Conservation (phyloP, 2,113 vertebrate genomes). For the Riparia riparia region DNA sequence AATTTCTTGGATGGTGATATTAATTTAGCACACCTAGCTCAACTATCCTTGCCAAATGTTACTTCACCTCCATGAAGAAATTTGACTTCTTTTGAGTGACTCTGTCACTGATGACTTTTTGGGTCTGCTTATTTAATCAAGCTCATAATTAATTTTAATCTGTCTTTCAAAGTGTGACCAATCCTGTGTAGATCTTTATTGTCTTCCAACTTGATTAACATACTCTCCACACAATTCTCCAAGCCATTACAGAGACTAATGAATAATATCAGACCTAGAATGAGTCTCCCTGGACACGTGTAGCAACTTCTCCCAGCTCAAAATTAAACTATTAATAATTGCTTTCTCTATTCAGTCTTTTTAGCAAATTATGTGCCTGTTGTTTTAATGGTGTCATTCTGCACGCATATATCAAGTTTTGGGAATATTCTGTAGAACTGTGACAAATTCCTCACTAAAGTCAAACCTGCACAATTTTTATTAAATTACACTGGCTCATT, state of each 20-base stretch:
- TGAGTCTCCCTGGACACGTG: conserved; percentile 41
- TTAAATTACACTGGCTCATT: background rate
- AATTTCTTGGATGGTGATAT: background rate
- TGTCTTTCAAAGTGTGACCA: conserved; percentile 48
- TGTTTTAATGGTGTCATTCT: conserved; percentile 29
- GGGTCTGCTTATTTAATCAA: conserved; percentile 39
- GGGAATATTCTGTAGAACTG: background rate
- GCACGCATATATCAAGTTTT: background rate
- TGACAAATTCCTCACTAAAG: conserved; percentile 3
- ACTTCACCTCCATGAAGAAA: background rate
- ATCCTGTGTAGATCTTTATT: conserved; percentile 46
- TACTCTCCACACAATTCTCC: conserved; percentile 16
- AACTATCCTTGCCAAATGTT: background rate
- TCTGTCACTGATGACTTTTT: conserved; percentile 4
- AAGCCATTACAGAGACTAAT: conserved; percentile 41
- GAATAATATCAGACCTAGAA: conserved; percentile 7
- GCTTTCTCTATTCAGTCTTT: conserved; percentile 41
- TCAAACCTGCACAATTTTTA: background rate
- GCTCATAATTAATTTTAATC: conserved; percentile 68
- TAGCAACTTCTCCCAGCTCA: conserved; percentile 37
- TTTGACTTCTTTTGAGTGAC: background rate
- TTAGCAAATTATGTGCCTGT: conserved; percentile 42
- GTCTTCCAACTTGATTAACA: conserved; percentile 62
- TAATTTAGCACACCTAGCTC: background rate
- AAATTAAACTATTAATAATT: conserved; percentile 66